Percentiles rank a stretch among this genome's conserved stretches.
These are phyloP conservation scores for Plectropomus leopardus DNA, from an alignment of 2,113 vertebrate species.

Conservation along the genomic window DNA sequence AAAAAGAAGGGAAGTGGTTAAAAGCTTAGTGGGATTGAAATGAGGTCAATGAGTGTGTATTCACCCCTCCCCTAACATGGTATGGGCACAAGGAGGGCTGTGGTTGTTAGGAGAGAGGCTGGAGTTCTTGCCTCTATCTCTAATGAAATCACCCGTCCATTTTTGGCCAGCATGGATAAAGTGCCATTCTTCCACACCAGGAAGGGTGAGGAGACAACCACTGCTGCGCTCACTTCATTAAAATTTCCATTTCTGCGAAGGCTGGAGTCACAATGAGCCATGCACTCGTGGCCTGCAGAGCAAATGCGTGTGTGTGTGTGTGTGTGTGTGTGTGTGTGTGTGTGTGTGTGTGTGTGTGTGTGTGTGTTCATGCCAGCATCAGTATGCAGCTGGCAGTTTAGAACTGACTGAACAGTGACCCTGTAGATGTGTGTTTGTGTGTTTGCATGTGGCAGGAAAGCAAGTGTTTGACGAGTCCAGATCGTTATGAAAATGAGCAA, in stretches of 20 bases:
- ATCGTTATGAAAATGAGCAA: constrained; percentile 47
- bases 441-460: constrained; percentile 1
- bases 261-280: constrained; percentile 67
- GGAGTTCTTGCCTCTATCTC: constrained; percentile 42
- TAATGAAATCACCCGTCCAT: constrained; percentile 66
- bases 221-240: constrained; percentile 71
- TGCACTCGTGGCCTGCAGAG: constrained; percentile 43
- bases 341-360: constrained; percentile 13
- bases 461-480: constrained; percentile 30
- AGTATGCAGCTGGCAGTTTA: constrained; percentile 38
- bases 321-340: constrained; percentile 20
- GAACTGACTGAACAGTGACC: constrained; percentile 55
- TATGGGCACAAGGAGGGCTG: background rate
- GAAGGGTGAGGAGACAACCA: constrained; percentile 31
- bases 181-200: constrained; percentile 43
- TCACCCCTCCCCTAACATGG: background rate
- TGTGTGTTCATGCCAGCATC: constrained; percentile 19
- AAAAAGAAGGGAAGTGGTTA: background rate
- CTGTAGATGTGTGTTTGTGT: constrained; percentile 7
- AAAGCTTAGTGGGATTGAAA: constrained; percentile 20
- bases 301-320: constrained; percentile 2
- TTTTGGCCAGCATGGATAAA: constrained; percentile 49
- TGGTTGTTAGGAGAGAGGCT: constrained; percentile 18
- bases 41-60: constrained; percentile 43
- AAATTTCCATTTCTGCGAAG: constrained; percentile 74